Conservation (phyloP, 2,113 vertebrate species). For the Charadrius vociferus region DNA sequence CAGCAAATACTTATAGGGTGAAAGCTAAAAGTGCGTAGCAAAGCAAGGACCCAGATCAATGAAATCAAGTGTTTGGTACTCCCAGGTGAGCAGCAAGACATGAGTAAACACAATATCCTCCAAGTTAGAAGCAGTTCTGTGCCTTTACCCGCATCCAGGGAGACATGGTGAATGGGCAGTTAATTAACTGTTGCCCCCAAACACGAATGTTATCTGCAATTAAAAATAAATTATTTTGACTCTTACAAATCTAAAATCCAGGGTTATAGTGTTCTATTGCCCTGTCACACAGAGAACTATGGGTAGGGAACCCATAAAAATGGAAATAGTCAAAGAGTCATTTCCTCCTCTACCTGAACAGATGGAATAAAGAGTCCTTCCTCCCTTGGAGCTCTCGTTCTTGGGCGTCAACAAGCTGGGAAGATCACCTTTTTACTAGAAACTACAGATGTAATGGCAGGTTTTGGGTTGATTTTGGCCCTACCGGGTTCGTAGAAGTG, state of each 20-base stretch:
- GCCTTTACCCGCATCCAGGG: neutral
- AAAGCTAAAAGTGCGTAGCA: conserved; percentile 12
- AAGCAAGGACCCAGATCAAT: conserved; percentile 5
- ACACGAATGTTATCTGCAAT: neutral
- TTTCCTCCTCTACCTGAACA: neutral
- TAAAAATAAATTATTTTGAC: neutral
- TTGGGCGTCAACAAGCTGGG: neutral
- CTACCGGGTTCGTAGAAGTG: neutral
- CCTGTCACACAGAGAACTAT: neutral
- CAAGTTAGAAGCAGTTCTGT: neutral
- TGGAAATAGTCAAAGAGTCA: neutral
- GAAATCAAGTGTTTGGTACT: conserved; percentile 17
- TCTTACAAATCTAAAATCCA: neutral
- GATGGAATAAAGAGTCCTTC: neutral
- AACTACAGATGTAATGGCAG: neutral
- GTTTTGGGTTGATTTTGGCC: neutral
- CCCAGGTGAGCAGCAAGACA: neutral
- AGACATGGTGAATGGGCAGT: neutral
- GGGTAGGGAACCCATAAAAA: neutral
- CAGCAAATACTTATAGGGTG: neutral
- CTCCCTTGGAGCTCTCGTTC: neutral
- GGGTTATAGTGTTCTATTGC: neutral
- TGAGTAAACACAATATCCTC: neutral
- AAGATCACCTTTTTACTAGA: neutral
- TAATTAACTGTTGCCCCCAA: neutral